phyloP scores from a whole-genome alignment of 2,888 invertebrate species.

The Caenorhabditis parvicauda region DNA sequence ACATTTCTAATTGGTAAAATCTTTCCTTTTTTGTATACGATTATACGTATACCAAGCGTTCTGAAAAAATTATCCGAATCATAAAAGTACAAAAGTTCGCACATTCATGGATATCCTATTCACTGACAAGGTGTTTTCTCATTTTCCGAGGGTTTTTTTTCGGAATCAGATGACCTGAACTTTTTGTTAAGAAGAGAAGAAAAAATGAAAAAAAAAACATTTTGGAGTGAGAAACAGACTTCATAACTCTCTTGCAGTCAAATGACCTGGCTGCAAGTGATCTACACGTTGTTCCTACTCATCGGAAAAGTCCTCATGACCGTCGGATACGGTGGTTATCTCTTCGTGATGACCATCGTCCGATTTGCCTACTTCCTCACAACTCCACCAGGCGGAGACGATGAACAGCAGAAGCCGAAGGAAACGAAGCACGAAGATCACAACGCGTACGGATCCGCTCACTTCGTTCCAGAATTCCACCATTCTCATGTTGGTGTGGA shows the following conservation, averaged over 20 bases:
- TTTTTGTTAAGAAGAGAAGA: background rate
- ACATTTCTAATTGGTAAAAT: too few relatives aligned
- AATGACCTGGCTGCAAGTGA: slow-evolving; percentile 58
- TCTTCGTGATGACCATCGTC: slow-evolving; percentile 39
- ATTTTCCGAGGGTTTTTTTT: too few relatives aligned
- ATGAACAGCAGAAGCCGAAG: slow-evolving; percentile 31
- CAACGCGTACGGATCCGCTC: slow-evolving; percentile 5
- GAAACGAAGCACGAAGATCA: slow-evolving; percentile 9
- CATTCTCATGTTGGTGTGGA: slow-evolving; percentile 47
- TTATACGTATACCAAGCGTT: too few relatives aligned
- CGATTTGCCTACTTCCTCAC: slow-evolving; percentile 59
- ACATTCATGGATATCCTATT: too few relatives aligned
- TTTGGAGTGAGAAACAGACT: background rate
- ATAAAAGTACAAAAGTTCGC: too few relatives aligned
- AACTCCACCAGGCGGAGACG: slow-evolving; percentile 48
- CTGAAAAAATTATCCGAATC: too few relatives aligned
- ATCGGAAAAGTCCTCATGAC: slow-evolving; percentile 30
- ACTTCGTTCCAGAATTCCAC: slow-evolving; percentile 40
- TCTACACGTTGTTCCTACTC: slow-evolving; percentile 41
- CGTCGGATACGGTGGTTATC: slow-evolving; percentile 30
- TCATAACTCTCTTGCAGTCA: slow-evolving; percentile 20
- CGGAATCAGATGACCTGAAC: too few relatives aligned
- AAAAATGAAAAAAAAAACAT: background rate
- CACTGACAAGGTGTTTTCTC: too few relatives aligned
- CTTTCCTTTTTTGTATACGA: too few relatives aligned